Percentiles rank a stretch among this genome's conserved stretches.
phyloP scores from a whole-genome alignment of 2,888 invertebrate genomes.

The Drosophila cyrtoloma region DNA sequence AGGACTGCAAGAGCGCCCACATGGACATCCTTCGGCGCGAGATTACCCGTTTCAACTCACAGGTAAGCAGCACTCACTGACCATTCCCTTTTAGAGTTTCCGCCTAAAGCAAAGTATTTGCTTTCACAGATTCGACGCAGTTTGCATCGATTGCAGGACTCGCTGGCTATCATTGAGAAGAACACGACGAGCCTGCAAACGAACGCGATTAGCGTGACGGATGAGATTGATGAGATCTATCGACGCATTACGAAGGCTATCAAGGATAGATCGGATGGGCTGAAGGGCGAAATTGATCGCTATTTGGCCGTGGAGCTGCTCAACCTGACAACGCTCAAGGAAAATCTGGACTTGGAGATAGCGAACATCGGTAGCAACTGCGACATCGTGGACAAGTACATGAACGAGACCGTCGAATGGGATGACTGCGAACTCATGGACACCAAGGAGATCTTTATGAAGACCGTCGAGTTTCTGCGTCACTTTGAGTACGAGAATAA shows the following conservation, averaged over 20 bases:
- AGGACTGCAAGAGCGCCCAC: constrained; percentile 98
- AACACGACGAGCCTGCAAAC: constrained; percentile 94
- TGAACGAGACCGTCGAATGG: constrained; percentile 95
- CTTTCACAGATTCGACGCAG: constrained; percentile 90
- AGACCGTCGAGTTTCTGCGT: constrained; percentile 97
- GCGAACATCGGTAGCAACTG: constrained; percentile 98
- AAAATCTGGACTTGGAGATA: constrained; percentile 97
- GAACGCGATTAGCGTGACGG: constrained; percentile 95
- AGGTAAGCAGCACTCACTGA: constrained; percentile 85
- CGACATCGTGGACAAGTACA: constrained; percentile 97
- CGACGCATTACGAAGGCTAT: constrained; percentile 94
- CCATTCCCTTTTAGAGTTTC: not conserved
- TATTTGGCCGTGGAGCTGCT: constrained; percentile 95
- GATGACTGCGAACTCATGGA: constrained; percentile 97
- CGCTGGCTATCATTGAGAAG: constrained; percentile 93
- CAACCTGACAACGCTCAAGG: constrained; percentile 94
- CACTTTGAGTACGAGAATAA: constrained; percentile 97
- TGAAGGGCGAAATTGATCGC: constrained; percentile 95
- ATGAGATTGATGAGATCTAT: constrained; percentile 97
- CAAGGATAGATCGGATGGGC: constrained; percentile 94
- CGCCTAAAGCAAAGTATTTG: not conserved
- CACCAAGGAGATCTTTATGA: constrained; percentile 97
- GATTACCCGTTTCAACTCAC: constrained; percentile 94
- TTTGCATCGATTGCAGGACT: constrained; percentile 94
- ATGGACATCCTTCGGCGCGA: constrained; percentile 97